A percentile compares a stretch with the other conserved stretches of the same genome.
These are phyloP conservation scores for Parnassius smintheus DNA, from an alignment of 2,888 invertebrate genomes.

Conservation along the genomic window DNA sequence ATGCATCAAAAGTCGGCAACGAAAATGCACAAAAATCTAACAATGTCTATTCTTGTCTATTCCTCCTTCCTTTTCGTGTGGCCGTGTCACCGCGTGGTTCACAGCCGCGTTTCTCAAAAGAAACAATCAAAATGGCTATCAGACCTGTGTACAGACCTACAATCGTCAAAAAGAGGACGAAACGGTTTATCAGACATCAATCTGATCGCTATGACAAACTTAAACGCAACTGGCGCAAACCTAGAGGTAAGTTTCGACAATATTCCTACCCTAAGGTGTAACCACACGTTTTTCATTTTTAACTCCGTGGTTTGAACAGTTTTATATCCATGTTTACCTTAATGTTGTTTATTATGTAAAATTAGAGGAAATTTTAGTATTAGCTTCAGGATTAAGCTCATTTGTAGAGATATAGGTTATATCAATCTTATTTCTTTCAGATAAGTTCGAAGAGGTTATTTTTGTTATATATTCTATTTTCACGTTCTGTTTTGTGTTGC, in stretches of 20 bases:
- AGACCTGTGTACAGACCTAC: slow-evolving; percentile 93
- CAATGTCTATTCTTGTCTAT: slow-evolving; percentile 67
- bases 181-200: slow-evolving; percentile 99
- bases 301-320: slow-evolving; percentile 53
- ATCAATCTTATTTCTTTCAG: neutral
- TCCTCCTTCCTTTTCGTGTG: slow-evolving; percentile 75
- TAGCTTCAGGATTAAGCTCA: no score
- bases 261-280: neutral
- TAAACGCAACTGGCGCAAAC: slow-evolving; percentile 99
- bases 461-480: slow-evolving; percentile 1
- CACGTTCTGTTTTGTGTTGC: slow-evolving; percentile 37
- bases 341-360: neutral
- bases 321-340: neutral
- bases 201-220: slow-evolving; percentile 98
- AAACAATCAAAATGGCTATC: slow-evolving; percentile 88
- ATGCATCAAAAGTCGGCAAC: slow-evolving; percentile 29
- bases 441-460: slow-evolving; percentile 24
- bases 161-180: slow-evolving; percentile 98
- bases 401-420: neutral
- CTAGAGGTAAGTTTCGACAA: slow-evolving; percentile 85
- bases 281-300: slow-evolving; percentile 14
- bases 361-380: no score
- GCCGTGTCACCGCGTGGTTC: slow-evolving; percentile 81
- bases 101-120: slow-evolving; percentile 63
- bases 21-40: slow-evolving; percentile 61